Evolutionary conservation across 2,797 vertebrate genomes (phyloP), one percentile per base, ranked within the genome.

Genomic region (Esox masquinongy): DNA sequence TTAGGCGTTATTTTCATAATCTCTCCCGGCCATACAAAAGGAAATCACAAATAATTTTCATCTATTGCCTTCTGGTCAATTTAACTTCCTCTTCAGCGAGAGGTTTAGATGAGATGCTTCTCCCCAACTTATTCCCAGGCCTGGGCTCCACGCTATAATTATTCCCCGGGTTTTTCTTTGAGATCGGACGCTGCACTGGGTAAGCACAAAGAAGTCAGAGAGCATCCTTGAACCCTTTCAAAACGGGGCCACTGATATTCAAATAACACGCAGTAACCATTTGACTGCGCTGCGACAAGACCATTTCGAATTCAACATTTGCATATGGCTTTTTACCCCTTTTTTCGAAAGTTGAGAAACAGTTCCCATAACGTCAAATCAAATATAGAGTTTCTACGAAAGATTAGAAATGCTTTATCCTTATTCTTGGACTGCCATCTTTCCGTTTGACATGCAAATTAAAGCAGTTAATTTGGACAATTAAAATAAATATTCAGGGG

Each of bases 201-300:
- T 97, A 95, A 96, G 96, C 96, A 99, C 97, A 99, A 98, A 98
- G 96, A 97, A 97, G 94, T 94, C 96, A 94, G 96, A 95, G 96
- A 97, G 96, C 97, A 97, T 99, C 97, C 96, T 97, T 97, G 96
- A 98, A 97, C 95, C 97, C 94, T 98, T 98, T 98, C 97, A 99
- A 91, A 92, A 88, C 95, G 92, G 93, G 95, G 95, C 96, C 95
- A 96, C 95, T 97, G 95, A 97, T 97, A 99, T 98, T 99, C 97
- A 99, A 98, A 98, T 98, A 98, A 96, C 96, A 94, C 88, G 94
- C 95, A 95, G 94, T 84, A 93, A 94, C 95, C 95, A 94, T 99
- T 97, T 97, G 95, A 95, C 95, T 94, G 95, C 95, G 88, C 91
- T 74, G 93, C 86, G 95, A 95, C 94, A 93, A 94, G 94, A 95